These are phyloP conservation scores for Icerya purchasi DNA, from an alignment of 2,888 invertebrate genomes.

Conservation along the genomic window DNA sequence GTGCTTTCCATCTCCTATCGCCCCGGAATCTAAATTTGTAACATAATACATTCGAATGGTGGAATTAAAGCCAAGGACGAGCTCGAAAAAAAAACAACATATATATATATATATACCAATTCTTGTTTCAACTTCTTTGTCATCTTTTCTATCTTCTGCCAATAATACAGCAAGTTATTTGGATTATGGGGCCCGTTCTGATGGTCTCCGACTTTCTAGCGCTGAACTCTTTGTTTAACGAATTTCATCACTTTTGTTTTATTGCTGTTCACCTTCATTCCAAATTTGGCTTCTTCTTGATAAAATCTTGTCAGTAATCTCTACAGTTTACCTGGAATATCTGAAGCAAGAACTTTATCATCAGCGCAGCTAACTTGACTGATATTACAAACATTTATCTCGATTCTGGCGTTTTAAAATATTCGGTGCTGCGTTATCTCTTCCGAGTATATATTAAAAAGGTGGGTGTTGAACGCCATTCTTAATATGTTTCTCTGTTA, in stretches of 20 bases:
- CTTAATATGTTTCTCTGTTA: too few relatives aligned
- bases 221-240: too few relatives aligned
- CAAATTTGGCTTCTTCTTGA: not conserved
- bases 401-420: not conserved
- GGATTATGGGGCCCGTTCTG: not conserved
- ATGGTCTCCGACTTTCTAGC: too few relatives aligned
- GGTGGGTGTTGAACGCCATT: too few relatives aligned
- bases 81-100: too few relatives aligned
- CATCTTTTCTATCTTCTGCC: not conserved
- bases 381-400: not conserved
- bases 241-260: not conserved
- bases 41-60: too few relatives aligned
- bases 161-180: not conserved
- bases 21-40: too few relatives aligned
- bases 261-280: not conserved
- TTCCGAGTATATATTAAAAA: too few relatives aligned
- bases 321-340: not conserved
- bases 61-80: too few relatives aligned
- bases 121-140: not conserved
- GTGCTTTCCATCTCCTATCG: too few relatives aligned
- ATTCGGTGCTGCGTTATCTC: too few relatives aligned
- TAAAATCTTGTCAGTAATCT: not conserved
- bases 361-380: not conserved
- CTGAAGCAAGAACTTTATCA: not conserved
- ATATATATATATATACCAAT: too few relatives aligned